Evolutionary conservation across 2,113 vertebrate species (phyloP).

Genomic region (Scopus umbretta): DNA sequence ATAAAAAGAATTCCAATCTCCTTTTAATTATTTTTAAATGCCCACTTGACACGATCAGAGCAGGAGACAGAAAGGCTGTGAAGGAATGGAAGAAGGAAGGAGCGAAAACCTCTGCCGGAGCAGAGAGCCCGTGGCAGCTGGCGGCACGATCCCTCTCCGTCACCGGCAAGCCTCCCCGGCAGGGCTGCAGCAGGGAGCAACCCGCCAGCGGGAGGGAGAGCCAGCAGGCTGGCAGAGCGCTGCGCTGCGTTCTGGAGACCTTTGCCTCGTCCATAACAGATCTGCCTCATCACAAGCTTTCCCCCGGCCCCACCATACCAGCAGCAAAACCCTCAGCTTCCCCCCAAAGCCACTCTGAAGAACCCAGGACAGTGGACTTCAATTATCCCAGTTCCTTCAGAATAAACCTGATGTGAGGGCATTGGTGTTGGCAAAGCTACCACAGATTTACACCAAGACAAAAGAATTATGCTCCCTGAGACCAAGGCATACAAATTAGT

Average conservation of each 20-base stretch:
- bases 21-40: background rate
- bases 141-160: background rate
- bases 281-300: background rate
- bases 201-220: background rate
- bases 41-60: background rate
- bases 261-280: background rate
- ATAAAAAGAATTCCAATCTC: background rate
- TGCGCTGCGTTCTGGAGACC: background rate
- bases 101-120: background rate
- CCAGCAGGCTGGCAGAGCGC: background rate
- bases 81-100: background rate
- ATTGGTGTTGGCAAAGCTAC: background rate
- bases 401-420: accelerated
- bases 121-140: background rate
- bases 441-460: background rate
- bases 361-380: background rate
- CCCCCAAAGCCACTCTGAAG: background rate
- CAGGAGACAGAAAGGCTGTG: background rate
- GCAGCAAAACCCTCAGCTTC: background rate
- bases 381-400: background rate
- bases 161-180: background rate
- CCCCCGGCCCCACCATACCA: background rate
- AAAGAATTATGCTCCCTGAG: accelerated
- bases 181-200: background rate
- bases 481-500: accelerated